Evolutionary conservation across 2,888 invertebrate genomes (phyloP).

Genomic region (Drosophila kuntzei): DNA sequence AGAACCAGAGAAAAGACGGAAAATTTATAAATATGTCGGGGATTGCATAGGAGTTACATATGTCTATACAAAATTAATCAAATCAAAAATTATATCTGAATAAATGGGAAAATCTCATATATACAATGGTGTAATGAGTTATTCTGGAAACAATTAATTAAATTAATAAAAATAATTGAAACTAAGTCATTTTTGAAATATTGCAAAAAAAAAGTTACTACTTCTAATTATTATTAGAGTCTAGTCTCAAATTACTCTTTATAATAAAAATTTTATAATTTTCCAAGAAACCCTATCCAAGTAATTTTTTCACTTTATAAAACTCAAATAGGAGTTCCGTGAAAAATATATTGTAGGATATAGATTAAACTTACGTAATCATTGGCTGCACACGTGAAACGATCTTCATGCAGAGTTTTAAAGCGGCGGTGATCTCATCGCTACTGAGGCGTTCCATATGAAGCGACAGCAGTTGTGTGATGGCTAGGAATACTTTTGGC

Average conservation of each 20-base stretch:
- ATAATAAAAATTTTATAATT: no score
- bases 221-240: no score
- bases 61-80: not conserved
- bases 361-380: conserved; percentile 83
- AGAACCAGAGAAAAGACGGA: conserved; percentile 1
- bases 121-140: no score
- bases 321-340: no score
- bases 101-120: no score
- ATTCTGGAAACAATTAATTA: no score
- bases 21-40: not conserved
- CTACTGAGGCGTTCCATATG: conserved; percentile 86
- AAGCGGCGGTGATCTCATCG: conserved; percentile 88
- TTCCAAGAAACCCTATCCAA: no score
- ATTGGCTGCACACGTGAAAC: conserved; percentile 91
- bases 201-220: no score
- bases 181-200: no score
- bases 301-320: no score
- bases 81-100: not conserved
- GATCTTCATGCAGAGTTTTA: conserved; percentile 90
- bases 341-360: not conserved
- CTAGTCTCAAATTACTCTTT: no score
- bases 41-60: not conserved
- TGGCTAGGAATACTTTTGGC: conserved; percentile 90
- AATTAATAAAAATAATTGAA: no score
- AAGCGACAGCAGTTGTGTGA: conserved; percentile 88